These are phyloP conservation scores for Mercenaria mercenaria DNA, from an alignment of 1,140 invertebrate species.

Conservation along the genomic window DNA sequence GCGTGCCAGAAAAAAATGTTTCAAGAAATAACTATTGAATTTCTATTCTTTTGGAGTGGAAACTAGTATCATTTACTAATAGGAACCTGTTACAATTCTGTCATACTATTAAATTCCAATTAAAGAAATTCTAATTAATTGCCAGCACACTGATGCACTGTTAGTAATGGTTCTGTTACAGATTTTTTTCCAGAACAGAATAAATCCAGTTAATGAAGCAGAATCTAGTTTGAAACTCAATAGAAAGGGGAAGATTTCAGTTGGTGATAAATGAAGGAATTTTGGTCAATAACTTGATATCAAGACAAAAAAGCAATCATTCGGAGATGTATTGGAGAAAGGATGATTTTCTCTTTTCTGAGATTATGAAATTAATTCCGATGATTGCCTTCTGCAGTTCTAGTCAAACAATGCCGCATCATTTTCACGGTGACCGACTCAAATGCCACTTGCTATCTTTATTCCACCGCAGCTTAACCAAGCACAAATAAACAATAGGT, in stretches of 20 bases:
- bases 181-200: neutral
- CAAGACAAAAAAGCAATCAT: slow-evolving; percentile 59
- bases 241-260: slow-evolving; percentile 8
- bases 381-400: slow-evolving; percentile 49
- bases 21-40: slow-evolving; percentile 9
- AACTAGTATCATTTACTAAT: slow-evolving; percentile 6
- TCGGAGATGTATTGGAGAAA: slow-evolving; percentile 60
- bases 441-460: slow-evolving; percentile 47
- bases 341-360: slow-evolving; percentile 58
- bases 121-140: neutral
- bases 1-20: neutral
- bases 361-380: slow-evolving; percentile 64
- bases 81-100: neutral
- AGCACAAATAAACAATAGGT: slow-evolving; percentile 55
- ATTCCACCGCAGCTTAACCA: slow-evolving; percentile 48
- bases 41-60: neutral
- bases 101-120: slow-evolving; percentile 19
- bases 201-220: neutral
- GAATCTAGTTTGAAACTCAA: neutral
- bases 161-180: neutral
- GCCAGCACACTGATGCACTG: neutral
- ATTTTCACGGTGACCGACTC: slow-evolving; percentile 44
- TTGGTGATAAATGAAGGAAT: neutral
- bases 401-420: slow-evolving; percentile 57
- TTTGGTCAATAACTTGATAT: slow-evolving; percentile 56